Conservation (phyloP, 1,140 invertebrate genomes). For the Eriocheir sinensis region DNA sequence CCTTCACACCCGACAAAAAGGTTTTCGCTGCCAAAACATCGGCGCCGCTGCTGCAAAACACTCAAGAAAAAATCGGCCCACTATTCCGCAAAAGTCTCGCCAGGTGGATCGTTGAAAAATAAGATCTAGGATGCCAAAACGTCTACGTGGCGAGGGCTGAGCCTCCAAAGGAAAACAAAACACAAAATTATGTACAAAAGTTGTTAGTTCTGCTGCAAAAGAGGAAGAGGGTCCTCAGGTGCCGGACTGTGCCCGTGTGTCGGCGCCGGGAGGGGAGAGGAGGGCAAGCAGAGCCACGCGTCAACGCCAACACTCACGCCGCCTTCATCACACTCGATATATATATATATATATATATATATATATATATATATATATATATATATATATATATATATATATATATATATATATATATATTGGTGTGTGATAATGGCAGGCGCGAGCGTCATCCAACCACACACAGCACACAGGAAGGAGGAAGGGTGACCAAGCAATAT, state of each 20-base stretch:
- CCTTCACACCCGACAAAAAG: background rate
- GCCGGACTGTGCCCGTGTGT: background rate
- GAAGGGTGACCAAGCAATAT: slow-evolving; percentile 53
- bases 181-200: background rate
- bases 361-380: slow-evolving; percentile 50
- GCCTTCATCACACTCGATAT: background rate
- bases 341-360: slow-evolving; percentile 44
- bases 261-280: background rate
- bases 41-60: background rate
- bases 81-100: background rate
- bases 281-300: background rate
- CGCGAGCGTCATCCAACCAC: background rate
- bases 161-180: background rate
- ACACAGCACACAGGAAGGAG: background rate
- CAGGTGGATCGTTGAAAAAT: background rate
- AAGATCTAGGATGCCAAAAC: background rate
- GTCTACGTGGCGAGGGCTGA: background rate
- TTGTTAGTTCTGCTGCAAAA: background rate
- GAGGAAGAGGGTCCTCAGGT: background rate
- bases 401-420: slow-evolving; percentile 47
- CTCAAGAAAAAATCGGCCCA: background rate
- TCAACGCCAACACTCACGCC: background rate
- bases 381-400: slow-evolving; percentile 43
- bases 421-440: background rate
- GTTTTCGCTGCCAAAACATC: background rate